Conservation (phyloP, 1,140 invertebrate genomes). For the Oscheius sp. region DNA sequence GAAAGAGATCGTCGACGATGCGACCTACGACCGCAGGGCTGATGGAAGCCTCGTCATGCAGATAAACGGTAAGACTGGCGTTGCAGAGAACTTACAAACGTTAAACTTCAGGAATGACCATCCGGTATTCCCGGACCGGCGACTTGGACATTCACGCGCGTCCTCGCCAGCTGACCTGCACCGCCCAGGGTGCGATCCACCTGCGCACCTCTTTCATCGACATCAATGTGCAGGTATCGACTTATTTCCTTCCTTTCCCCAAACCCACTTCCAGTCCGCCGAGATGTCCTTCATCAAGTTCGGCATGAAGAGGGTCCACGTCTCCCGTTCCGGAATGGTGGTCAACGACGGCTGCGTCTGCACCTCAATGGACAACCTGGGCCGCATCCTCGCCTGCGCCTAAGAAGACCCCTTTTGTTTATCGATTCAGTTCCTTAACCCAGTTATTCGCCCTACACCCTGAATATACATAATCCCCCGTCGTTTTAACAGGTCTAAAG, state of each 20-base stretch:
- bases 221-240: conserved; percentile 24
- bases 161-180: conserved; percentile 23
- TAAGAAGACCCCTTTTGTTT: no score
- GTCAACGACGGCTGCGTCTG: conserved; percentile 20
- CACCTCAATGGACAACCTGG: conserved; percentile 31
- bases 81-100: background rate
- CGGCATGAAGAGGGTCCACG: conserved; percentile 28
- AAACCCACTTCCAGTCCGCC: conserved; percentile 5
- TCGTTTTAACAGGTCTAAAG: no score
- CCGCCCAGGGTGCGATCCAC: conserved; percentile 14
- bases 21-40: conserved; percentile 16
- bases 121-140: conserved; percentile 9
- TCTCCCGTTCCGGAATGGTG: conserved; percentile 37
- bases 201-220: conserved; percentile 23
- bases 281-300: conserved; percentile 27
- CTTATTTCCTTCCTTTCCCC: background rate
- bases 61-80: conserved; percentile 14
- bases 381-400: no score
- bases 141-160: conserved; percentile 15
- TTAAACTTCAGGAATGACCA: background rate
- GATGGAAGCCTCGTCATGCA: conserved; percentile 22
- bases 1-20: conserved; percentile 21
- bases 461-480: no score
- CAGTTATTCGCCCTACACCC: no score
- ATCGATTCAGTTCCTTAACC: no score